phyloP scores from a whole-genome alignment of 2,797 vertebrate species.

The Mallotus villosus region DNA sequence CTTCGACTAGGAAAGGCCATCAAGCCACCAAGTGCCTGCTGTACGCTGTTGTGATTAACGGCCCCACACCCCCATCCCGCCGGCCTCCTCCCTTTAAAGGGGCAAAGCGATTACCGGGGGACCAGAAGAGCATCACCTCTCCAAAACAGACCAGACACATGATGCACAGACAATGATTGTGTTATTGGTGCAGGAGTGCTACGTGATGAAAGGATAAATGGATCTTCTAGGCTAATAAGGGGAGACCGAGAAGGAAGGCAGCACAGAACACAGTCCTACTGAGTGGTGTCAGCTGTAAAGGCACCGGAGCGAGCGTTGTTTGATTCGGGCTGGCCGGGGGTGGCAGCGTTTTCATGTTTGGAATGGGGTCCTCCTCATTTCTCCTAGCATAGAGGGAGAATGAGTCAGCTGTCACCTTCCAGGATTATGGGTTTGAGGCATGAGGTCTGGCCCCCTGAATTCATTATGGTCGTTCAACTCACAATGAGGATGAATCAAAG shows the following conservation, averaged over 20 bases:
- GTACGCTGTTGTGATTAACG: constrained; percentile 39
- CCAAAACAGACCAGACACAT: constrained; percentile 37
- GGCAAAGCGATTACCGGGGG: constrained; percentile 45
- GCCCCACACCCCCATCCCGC: background rate
- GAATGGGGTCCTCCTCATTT: constrained; percentile 59
- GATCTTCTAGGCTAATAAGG: constrained; percentile 55
- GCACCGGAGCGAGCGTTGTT: constrained; percentile 35
- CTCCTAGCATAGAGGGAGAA: constrained; percentile 28
- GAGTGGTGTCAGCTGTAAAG: constrained; percentile 64
- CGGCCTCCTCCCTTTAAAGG: constrained; percentile 36
- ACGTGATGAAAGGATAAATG: constrained; percentile 61
- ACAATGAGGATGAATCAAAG: constrained; percentile 44
- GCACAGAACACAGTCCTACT: constrained; percentile 50
- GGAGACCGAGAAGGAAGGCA: constrained; percentile 40
- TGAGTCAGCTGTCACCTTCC: constrained; percentile 65
- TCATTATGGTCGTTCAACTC: constrained; percentile 62
- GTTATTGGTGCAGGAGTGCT: constrained; percentile 52
- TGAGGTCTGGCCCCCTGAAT: constrained; percentile 58
- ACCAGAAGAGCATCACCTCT: constrained; percentile 38
- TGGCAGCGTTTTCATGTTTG: constrained; percentile 60
- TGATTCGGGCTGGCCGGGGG: constrained; percentile 44
- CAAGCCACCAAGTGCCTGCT: constrained; percentile 32
- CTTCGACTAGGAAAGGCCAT: constrained; percentile 27
- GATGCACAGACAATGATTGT: constrained; percentile 47
- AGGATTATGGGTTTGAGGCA: constrained; percentile 63